Evolutionary conservation across 2,797 vertebrate genomes (phyloP), one percentile per base, ranked within the genome.

Genomic region (Hephaestus fuliginosus): DNA sequence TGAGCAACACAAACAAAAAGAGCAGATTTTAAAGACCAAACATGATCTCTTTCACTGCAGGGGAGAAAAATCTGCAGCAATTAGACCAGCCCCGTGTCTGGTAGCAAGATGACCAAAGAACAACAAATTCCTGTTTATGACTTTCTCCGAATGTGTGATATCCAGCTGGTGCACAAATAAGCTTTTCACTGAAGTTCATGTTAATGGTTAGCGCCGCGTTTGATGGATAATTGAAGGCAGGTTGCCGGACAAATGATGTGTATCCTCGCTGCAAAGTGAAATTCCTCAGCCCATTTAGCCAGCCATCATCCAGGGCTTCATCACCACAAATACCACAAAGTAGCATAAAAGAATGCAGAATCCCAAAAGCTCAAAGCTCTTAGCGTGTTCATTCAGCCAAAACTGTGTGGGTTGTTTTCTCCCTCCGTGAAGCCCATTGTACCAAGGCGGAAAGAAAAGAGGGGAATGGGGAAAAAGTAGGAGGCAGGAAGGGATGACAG

Each of bases 181-280:
- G 70, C 57, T 62, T 66, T 66, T 65, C 5, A 60, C 11, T 63
- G 20, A 80, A 64, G 76, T 73, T 81, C 53, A 66, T 33, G 69
- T 80, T 49, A 78, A 78, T 77, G 71, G 75, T 69, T 60, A 67
- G 58, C 15, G 69, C 83, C 67, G 66, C 74, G 43, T 81, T 82
- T 68, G 69, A 81, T 73, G 73, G 78, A 74, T 82, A 75, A 81
- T 68, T 77, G 71, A 86, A 79, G 72, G 58, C 75, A 78, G 74
- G 46, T 60, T 87, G 76, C 53, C 58, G 83, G 76, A 86, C 30
- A 87, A 90, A 81, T 84, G 74, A 81, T 79, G 75, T 83, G 85
- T 66, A 65, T 83, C 83, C 63, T 78, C 61, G 49, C 73, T 28
- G 70, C 75, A 48, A 36, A 64, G 74, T 36, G 61, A 86, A 80